Conservation (phyloP, 2,797 vertebrate species). For the Acipenser ruthenus region DNA sequence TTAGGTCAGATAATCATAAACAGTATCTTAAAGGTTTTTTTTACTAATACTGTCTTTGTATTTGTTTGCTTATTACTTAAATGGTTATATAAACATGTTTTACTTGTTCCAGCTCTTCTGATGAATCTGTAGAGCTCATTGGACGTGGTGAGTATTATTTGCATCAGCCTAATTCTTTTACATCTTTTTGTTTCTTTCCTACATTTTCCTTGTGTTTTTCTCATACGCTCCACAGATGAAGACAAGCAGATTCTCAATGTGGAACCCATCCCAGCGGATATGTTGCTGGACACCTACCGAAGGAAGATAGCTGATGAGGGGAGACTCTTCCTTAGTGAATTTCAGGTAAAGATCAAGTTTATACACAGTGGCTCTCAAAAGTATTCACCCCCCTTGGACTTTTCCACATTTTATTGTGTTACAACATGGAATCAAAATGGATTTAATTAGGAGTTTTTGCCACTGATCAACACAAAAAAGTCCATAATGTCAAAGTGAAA, state of each 20-base stretch:
- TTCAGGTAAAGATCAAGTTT: slow-evolving; percentile 68
- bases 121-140: slow-evolving; percentile 40
- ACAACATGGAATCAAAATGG: not conserved
- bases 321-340: slow-evolving; percentile 88
- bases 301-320: slow-evolving; percentile 86
- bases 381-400: not conserved
- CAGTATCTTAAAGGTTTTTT: no score
- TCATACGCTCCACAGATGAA: slow-evolving; percentile 48
- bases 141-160: slow-evolving; percentile 41
- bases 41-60: no score
- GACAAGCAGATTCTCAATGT: slow-evolving; percentile 71
- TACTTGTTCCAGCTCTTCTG: not conserved
- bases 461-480: no score
- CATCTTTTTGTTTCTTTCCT: not conserved
- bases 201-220: not conserved
- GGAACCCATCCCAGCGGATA: slow-evolving; percentile 77
- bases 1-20: no score
- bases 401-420: no score
- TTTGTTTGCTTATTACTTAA: no score
- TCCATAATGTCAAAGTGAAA: no score
- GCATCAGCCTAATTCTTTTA: not conserved
- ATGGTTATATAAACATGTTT: no score
- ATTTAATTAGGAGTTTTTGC: no score
- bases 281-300: slow-evolving; percentile 74
- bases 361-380: not conserved